Evolutionary conservation across 2,888 invertebrate species (phyloP).

Genomic region (Coenonympha arcania): DNA sequence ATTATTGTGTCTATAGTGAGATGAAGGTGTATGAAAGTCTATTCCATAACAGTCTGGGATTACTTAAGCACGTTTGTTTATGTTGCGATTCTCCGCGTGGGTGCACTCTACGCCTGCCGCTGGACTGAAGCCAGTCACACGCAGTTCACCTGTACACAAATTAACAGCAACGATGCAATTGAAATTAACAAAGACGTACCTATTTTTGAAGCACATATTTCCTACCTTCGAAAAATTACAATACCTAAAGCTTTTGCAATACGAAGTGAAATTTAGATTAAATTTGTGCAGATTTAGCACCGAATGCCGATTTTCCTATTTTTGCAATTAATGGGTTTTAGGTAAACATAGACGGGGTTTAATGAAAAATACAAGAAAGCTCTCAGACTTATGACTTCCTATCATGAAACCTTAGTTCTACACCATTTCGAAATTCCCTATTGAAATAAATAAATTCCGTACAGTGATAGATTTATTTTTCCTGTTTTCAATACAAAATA

Average conservation of each 20-base stretch:
- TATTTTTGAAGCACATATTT: not conserved
- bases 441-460: too few species aligned
- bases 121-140: constrained; percentile 62
- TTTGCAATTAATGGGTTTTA: too few species aligned
- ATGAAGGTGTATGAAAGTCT: not conserved
- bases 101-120: constrained; percentile 42
- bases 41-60: constrained; percentile 8
- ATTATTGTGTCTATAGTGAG: too few species aligned
- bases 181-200: constrained; percentile 12
- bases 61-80: constrained; percentile 51
- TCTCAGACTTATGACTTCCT: too few species aligned
- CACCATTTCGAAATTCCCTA: too few species aligned
- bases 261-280: not conserved
- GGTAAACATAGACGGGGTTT: too few species aligned
- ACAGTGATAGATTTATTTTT: too few species aligned
- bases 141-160: constrained; percentile 56
- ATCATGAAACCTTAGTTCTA: too few species aligned
- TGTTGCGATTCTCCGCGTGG: constrained; percentile 43
- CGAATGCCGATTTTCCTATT: too few species aligned
- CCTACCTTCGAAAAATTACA: not conserved
- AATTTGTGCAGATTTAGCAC: too few species aligned
- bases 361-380: too few species aligned
- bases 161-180: constrained; percentile 23
- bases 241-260: not conserved
- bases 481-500: too few species aligned